Percentiles rank a stretch among this genome's conserved stretches.
phyloP scores from a whole-genome alignment of 2,113 vertebrate species.

The Propithecus coquereli region DNA sequence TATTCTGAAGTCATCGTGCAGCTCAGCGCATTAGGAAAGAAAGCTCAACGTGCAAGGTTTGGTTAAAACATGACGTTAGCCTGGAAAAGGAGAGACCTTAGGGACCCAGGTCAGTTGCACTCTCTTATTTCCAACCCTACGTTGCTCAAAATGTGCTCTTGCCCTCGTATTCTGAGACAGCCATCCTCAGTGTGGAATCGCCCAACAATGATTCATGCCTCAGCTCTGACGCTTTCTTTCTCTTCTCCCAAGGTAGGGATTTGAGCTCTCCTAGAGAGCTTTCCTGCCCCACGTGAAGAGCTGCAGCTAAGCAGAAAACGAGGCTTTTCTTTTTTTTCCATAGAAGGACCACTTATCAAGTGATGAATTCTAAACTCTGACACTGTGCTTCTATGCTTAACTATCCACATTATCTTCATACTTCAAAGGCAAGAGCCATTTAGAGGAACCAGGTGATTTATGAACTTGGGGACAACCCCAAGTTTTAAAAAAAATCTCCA shows the following conservation, averaged over 20 bases:
- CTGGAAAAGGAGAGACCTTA: conserved; percentile 82
- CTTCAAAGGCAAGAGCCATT: not conserved
- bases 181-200: conserved; percentile 71
- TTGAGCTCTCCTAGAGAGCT: not conserved
- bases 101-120: conserved; percentile 84
- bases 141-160: conserved; percentile 6
- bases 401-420: too few relatives aligned
- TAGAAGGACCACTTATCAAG: not conserved
- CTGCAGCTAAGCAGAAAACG: not conserved
- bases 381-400: not conserved
- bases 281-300: not conserved
- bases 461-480: not conserved
- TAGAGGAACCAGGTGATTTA: not conserved
- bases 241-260: not conserved
- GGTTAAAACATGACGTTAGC: conserved; percentile 83
- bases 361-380: not conserved
- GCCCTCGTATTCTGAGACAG: conserved; percentile 59
- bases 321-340: not conserved
- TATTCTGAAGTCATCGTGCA: conserved; percentile 81
- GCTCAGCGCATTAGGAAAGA: conserved; percentile 83
- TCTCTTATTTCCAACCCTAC: conserved; percentile 64
- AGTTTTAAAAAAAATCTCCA: not conserved
- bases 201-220: conserved; percentile 69
- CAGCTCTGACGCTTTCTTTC: conserved; percentile 43
- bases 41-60: conserved; percentile 84